Evolutionary conservation across 1,140 invertebrate genomes (phyloP).

Genomic region (Cotesia vestalis): DNA sequence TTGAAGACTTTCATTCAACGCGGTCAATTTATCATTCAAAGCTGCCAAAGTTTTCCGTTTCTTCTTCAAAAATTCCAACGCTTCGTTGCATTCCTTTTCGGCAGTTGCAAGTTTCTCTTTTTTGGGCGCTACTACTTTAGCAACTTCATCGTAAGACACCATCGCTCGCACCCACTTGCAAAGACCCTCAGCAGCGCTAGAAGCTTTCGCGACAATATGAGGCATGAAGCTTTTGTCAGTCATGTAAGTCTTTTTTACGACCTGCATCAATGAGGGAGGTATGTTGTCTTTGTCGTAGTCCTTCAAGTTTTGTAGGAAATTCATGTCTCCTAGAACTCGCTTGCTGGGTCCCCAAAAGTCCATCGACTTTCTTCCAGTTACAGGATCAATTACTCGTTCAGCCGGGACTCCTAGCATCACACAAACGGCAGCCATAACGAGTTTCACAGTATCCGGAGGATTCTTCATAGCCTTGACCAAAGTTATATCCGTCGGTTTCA

Average conservation of each 20-base stretch:
- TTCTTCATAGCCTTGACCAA: constrained; percentile 85
- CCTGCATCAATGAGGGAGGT: constrained; percentile 69
- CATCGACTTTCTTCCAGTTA: constrained; percentile 70
- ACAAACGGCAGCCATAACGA: constrained; percentile 81
- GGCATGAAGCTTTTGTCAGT: constrained; percentile 75
- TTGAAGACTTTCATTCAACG: constrained; percentile 66
- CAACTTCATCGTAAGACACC: constrained; percentile 77
- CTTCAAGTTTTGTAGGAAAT: constrained; percentile 73
- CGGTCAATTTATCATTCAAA: constrained; percentile 71
- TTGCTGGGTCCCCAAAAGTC: constrained; percentile 82
- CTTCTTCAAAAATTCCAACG: constrained; percentile 70
- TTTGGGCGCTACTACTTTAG: constrained; percentile 74
- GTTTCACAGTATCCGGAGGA: constrained; percentile 78
- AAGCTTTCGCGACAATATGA: constrained; percentile 75
- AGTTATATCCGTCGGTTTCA: constrained; percentile 81
- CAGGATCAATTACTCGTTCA: constrained; percentile 70
- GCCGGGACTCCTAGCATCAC: constrained; percentile 76
- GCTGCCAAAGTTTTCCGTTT: constrained; percentile 69
- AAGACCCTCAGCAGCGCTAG: constrained; percentile 75
- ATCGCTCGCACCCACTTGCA: constrained; percentile 81
- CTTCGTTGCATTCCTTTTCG: constrained; percentile 69
- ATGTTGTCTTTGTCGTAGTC: constrained; percentile 81
- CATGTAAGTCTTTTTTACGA: constrained; percentile 74
- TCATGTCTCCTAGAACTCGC: constrained; percentile 76
- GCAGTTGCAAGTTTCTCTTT: constrained; percentile 71